Conservation (phyloP, 1,140 invertebrate genomes). For the Temnothorax longispinosus region DNA sequence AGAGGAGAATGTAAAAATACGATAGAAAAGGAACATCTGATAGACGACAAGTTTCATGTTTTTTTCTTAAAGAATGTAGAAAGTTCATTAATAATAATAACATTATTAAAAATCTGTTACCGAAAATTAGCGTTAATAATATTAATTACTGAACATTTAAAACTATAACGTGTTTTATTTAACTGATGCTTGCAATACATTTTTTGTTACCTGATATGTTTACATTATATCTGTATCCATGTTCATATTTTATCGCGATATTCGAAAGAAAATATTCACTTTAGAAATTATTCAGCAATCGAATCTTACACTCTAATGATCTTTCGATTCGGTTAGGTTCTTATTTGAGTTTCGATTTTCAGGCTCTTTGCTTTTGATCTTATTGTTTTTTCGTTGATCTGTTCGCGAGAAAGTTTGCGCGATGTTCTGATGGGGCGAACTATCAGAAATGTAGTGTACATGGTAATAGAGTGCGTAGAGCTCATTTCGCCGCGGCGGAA, state of each 20-base stretch:
- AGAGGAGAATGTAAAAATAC: neutral
- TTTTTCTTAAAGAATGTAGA: neutral
- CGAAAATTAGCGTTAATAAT: neutral
- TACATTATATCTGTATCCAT: neutral
- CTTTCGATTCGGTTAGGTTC: neutral
- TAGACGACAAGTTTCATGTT: neutral
- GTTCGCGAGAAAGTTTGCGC: neutral
- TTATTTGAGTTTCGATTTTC: neutral
- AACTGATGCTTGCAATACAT: neutral
- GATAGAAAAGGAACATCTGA: neutral
- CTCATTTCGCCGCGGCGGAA: constrained; percentile 13
- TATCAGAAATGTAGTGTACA: neutral
- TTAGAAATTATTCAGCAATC: neutral
- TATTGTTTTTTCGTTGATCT: neutral
- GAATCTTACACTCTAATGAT: neutral
- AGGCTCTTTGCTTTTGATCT: neutral
- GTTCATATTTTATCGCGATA: neutral
- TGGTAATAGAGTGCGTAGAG: neutral
- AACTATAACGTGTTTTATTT: too few relatives aligned
- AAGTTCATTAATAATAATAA: neutral
- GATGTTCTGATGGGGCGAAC: neutral
- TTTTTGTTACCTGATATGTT: neutral
- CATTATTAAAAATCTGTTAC: neutral
- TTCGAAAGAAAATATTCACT: neutral
- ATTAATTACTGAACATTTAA: neutral